Evolutionary conservation across 2,113 vertebrate species (phyloP).

Genomic region (Takifugu flavidus): DNA sequence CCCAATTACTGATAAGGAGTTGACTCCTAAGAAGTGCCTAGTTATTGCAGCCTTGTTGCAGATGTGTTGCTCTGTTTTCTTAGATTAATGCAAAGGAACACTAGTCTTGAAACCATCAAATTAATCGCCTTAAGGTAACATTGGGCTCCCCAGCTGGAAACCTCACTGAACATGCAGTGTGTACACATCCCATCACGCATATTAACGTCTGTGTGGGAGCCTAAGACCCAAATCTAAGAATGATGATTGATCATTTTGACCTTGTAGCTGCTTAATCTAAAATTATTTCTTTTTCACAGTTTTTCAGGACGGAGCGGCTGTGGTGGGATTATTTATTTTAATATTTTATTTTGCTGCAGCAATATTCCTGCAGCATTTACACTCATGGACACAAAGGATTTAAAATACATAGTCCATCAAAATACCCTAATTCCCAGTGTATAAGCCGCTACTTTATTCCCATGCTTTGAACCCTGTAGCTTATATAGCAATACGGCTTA

Average conservation of each 20-base stretch:
- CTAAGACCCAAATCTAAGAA: slow-evolving; percentile 51
- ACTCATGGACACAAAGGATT: not conserved
- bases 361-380: not conserved
- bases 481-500: too few species aligned
- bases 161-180: slow-evolving; percentile 21
- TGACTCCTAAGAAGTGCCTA: slow-evolving; percentile 44
- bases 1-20: slow-evolving; percentile 45
- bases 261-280: not conserved
- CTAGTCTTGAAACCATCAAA: too few species aligned
- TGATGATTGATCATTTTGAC: slow-evolving; percentile 24
- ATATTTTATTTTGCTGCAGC: too few species aligned
- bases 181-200: slow-evolving; percentile 42
- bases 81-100: not conserved
- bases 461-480: too few species aligned
- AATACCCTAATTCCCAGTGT: too few species aligned
- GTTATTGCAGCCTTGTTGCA: slow-evolving; percentile 51
- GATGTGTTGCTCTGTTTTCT: slow-evolving; percentile 34
- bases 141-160: not conserved
- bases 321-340: too few species aligned
- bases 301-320: too few species aligned
- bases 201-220: slow-evolving; percentile 56
- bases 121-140: slow-evolving; percentile 16
- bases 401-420: too few species aligned
- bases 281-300: not conserved
- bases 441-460: too few species aligned